Evolutionary conservation across 1,140 invertebrate genomes (phyloP).

Genomic region (Diorhabda carinulata): DNA sequence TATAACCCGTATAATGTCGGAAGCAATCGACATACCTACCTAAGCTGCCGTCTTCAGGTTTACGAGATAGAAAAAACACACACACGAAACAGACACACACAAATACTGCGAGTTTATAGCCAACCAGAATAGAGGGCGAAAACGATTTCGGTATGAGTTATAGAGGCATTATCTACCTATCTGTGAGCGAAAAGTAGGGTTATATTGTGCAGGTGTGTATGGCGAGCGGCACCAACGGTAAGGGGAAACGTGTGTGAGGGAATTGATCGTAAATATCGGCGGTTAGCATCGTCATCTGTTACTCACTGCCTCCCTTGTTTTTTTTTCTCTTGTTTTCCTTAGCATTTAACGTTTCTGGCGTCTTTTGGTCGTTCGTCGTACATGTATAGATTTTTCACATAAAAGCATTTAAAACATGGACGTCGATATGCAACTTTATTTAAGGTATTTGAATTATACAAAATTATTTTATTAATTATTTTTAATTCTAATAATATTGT

Average conservation of each 20-base stretch:
- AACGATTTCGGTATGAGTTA: conserved; percentile 46
- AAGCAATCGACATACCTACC: conserved; percentile 1
- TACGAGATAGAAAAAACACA: conserved; percentile 2
- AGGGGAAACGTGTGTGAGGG: conserved; percentile 30
- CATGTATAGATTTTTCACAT: not conserved
- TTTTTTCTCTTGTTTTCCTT: conserved; percentile 13
- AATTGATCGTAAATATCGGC: conserved; percentile 46
- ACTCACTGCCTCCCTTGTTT: conserved; percentile 35
- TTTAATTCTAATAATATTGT: no score
- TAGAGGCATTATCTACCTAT: conserved; percentile 47
- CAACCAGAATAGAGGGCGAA: conserved; percentile 45
- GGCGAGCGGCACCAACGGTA: conserved; percentile 34
- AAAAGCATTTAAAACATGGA: no score
- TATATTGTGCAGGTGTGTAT: conserved; percentile 45
- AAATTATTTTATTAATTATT: no score
- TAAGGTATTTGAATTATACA: no score
- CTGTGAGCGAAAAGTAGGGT: conserved; percentile 41
- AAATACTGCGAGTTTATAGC: conserved; percentile 46
- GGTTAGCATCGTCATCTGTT: conserved; percentile 47
- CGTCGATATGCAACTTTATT: no score
- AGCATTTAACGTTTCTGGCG: not conserved
- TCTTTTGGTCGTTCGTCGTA: not conserved
- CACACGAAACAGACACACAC: conserved; percentile 21
- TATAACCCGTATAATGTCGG: not conserved
- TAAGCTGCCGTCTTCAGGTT: not conserved